Evolutionary conservation across 2,888 invertebrate genomes (phyloP), one percentile per base, ranked within the genome.

Genomic region (Drosophila demipolita): DNA sequence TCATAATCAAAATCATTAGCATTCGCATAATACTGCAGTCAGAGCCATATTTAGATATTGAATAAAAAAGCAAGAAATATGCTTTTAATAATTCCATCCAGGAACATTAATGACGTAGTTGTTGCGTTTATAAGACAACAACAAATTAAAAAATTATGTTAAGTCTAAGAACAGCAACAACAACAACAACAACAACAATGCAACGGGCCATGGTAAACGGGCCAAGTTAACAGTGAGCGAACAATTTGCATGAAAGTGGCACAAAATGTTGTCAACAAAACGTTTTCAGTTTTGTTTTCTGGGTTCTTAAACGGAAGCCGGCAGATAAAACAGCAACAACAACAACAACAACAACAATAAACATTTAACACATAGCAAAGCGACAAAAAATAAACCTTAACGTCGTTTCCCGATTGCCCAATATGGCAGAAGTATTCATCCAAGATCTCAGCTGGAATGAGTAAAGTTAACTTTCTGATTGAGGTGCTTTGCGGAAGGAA

Each of bases 231-330:
- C 75, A 75, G 84, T 75, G 76, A 45, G 58, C 75, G 33, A 55
- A 87, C 71, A 84, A 83, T 90, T 90, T 90, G 89, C 87, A 87
- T 88, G 87, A 90, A 87, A 87, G 90, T 90, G 87, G 87, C 87
- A 90, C 80, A 80, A 70, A 84, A 61, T 66, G 74, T 71, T 84
- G 77, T 82, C 73, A 77, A 73, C 73, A 52, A 70, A 62, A 63
- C 66, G 61, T 77, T 74, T 83, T 64, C 38, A 71, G 71, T 71
- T 69, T 67, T 45, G 62, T 68, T 76, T 73, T 76, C 71, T 74
- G 70, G 64, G 77, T 74, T 65, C 84, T 68, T 53, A 42, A 79
- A 87, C 87, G 85, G 89, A 89, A 89, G 84, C 74, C 74, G 66
- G 32, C 70, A 70, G 73, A 81, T 70, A 72, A 73, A 86, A 83